Evolutionary conservation across 2,113 vertebrate genomes (phyloP).

Genomic region (Echinops telfairi): DNA sequence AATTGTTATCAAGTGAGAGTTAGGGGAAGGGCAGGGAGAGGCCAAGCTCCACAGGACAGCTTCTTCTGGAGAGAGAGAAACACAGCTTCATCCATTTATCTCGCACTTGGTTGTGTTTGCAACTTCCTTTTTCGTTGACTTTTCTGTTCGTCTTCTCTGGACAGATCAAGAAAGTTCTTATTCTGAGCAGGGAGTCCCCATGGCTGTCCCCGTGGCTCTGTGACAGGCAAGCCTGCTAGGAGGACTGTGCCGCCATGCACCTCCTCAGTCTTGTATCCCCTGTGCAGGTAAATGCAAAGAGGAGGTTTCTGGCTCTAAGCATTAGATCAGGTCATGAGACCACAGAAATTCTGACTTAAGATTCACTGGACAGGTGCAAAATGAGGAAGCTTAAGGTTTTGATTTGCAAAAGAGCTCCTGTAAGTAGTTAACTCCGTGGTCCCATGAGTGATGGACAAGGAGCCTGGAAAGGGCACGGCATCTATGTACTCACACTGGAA

Average conservation of each 20-base stretch:
- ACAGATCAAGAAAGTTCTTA: not conserved
- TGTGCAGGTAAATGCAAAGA: not conserved
- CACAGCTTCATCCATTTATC: not conserved
- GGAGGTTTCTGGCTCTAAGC: not conserved
- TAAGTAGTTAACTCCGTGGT: conserved; percentile 1
- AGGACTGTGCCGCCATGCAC: not conserved
- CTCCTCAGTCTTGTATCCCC: not conserved
- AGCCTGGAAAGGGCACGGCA: not conserved
- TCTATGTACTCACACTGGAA: not conserved
- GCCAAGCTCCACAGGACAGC: not conserved
- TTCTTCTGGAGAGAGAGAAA: not conserved
- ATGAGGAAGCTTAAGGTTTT: not conserved
- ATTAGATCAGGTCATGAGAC: not conserved
- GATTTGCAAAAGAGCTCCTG: not conserved
- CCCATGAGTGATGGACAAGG: not conserved
- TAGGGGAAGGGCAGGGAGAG: not conserved
- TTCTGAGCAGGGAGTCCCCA: not conserved
- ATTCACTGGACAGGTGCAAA: not conserved
- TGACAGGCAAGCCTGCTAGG: not conserved
- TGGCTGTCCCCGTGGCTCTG: not conserved
- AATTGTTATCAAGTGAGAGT: not conserved
- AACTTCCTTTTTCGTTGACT: not conserved
- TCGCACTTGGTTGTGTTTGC: not conserved
- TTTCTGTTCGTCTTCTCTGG: not conserved
- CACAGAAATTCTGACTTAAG: conserved; percentile 2